Evolutionary conservation across 2,113 vertebrate genomes (phyloP).

Genomic region (Peromyscus leucopus): DNA sequence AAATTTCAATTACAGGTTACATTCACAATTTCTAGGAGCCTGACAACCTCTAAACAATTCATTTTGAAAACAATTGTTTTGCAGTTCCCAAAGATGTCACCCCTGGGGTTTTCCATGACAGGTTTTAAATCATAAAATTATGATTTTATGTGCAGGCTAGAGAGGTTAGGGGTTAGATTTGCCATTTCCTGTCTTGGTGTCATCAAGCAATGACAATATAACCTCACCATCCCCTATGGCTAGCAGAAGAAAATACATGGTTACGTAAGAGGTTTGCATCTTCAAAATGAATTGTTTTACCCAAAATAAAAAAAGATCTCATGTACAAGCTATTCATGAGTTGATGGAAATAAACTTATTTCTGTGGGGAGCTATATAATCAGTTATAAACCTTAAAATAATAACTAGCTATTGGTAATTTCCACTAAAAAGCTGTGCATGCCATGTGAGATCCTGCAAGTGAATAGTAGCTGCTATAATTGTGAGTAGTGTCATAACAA

Average conservation of each 20-base stretch:
- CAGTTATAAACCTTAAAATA: slow-evolving; percentile 3
- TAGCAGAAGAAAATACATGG: slow-evolving; percentile 34
- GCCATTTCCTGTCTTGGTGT: slow-evolving; percentile 37
- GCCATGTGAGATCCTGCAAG: not conserved
- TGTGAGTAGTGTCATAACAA: slow-evolving; percentile 17
- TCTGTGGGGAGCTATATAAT: not conserved
- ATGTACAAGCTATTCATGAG: not conserved
- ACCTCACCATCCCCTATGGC: slow-evolving; percentile 13
- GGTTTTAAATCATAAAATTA: slow-evolving; percentile 64
- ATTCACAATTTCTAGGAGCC: slow-evolving; percentile 60
- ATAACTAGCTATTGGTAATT: slow-evolving; percentile 31
- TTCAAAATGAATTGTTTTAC: slow-evolving; percentile 47
- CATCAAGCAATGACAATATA: slow-evolving; percentile 39
- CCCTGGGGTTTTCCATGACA: slow-evolving; percentile 52
- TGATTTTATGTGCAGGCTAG: not conserved
- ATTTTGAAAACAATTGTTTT: slow-evolving; percentile 76
- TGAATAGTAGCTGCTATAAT: not conserved
- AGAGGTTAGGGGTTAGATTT: slow-evolving; percentile 23
- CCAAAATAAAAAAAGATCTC: slow-evolving; percentile 4
- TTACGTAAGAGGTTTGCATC: not conserved
- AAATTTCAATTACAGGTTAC: slow-evolving; percentile 77
- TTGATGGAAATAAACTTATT: not conserved
- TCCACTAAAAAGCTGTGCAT: slow-evolving; percentile 41
- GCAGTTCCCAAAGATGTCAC: slow-evolving; percentile 59
- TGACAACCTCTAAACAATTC: slow-evolving; percentile 72